Conservation (phyloP, 2,888 invertebrate species). For the Dendrolimus houi region DNA sequence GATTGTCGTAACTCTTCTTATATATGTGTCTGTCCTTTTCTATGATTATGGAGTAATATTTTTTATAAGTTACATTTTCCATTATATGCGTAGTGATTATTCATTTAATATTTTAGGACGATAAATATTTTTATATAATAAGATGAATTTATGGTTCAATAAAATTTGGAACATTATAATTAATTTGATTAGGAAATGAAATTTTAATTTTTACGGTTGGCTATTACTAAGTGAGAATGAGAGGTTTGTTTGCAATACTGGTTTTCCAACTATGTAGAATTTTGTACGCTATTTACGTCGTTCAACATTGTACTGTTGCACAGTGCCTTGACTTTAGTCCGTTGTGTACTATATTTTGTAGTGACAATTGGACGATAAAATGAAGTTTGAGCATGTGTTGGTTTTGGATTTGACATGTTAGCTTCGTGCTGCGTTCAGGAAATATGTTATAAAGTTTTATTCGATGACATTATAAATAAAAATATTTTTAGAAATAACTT, state of each 20-base stretch:
- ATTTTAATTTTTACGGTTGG: background rate
- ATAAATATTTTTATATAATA: background rate
- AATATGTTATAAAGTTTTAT: background rate
- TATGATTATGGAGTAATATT: slow-evolving; percentile 8
- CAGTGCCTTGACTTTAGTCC: no score
- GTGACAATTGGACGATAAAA: background rate
- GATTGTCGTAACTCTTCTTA: slow-evolving; percentile 41
- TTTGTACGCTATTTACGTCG: no score
- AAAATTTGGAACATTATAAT: background rate
- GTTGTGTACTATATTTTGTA: no score
- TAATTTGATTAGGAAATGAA: background rate
- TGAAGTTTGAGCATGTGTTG: slow-evolving; percentile 20
- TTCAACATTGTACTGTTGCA: no score
- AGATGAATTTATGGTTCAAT: background rate
- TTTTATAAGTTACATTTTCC: background rate
- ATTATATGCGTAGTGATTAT: no score
- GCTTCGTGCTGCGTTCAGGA: background rate
- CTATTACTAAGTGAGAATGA: slow-evolving; percentile 6
- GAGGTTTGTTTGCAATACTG: slow-evolving; percentile 15
- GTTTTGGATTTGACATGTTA: slow-evolving; percentile 24
- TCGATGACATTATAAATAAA: no score
- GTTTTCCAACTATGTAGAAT: slow-evolving; percentile 11
- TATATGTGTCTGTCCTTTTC: slow-evolving; percentile 40
- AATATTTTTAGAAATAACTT: no score
- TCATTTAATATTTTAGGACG: no score